Evolutionary conservation across 2,797 vertebrate genomes (phyloP).

Genomic region (Pygocentrus nattereri): DNA sequence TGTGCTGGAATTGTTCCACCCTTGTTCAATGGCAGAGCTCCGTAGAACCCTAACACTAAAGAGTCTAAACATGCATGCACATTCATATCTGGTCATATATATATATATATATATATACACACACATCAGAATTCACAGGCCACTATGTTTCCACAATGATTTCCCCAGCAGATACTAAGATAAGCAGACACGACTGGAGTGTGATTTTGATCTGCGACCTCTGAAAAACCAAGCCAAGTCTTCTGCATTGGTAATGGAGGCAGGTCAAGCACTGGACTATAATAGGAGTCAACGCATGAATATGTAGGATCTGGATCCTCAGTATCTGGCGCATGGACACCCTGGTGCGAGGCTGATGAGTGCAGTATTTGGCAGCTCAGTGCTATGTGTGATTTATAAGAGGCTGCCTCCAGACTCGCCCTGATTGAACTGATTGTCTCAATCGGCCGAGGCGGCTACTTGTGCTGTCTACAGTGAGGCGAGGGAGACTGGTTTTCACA

Average conservation of each 20-base stretch:
- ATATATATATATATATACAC: no score
- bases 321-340: constrained; percentile 26
- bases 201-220: constrained; percentile 37
- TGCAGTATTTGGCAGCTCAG: constrained; percentile 48
- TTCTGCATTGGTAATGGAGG: constrained; percentile 44
- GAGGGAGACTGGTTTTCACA: constrained; percentile 5
- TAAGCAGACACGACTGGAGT: constrained; percentile 9
- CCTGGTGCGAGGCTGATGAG: constrained; percentile 46
- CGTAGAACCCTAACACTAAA: neutral
- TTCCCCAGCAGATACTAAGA: neutral
- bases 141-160: neutral
- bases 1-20: no score
- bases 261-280: constrained; percentile 44
- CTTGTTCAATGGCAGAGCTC: neutral
- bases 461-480: constrained; percentile 19
- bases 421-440: constrained; percentile 61
- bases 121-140: constrained; percentile 11
- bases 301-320: constrained; percentile 47
- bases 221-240: constrained; percentile 34
- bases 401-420: constrained; percentile 39
- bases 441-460: constrained; percentile 36
- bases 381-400: constrained; percentile 58
- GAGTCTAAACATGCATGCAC: neutral
- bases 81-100: neutral
- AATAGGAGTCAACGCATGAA: constrained; percentile 47